A percentile compares a stretch with the other conserved stretches of the same genome.
Evolutionary conservation across 1,140 invertebrate genomes (phyloP).

Genomic region (Ceratina calcarata): DNA sequence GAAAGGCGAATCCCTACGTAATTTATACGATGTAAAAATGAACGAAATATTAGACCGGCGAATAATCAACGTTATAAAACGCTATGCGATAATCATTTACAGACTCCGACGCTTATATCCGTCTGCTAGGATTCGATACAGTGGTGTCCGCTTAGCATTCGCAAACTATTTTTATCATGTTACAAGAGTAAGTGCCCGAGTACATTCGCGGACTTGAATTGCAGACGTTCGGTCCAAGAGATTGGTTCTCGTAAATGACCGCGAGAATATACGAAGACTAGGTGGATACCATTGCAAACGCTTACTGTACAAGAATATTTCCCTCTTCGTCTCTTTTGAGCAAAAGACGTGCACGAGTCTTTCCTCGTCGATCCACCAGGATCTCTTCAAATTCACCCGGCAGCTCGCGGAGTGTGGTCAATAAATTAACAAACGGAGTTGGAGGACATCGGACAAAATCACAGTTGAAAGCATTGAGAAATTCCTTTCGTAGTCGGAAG

Average conservation of each 20-base stretch:
- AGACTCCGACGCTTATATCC: background rate
- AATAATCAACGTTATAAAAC: conserved; percentile 10
- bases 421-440: conserved; percentile 29
- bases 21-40: conserved; percentile 6
- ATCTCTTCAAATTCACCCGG: background rate
- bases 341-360: conserved; percentile 30
- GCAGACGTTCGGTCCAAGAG: background rate
- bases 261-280: too few relatives aligned
- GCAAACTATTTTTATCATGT: too few relatives aligned
- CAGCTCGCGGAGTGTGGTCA: background rate
- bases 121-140: conserved; percentile 1
- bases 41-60: background rate
- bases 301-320: conserved; percentile 10
- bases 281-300: too few relatives aligned
- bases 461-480: conserved; percentile 43
- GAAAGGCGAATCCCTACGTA: background rate
- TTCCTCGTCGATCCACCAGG: conserved; percentile 10
- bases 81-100: background rate
- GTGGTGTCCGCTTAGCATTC: too few relatives aligned
- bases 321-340: conserved; percentile 29
- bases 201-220: background rate
- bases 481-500: conserved; percentile 20
- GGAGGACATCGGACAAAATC: conserved; percentile 32
- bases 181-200: background rate
- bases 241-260: too few relatives aligned